Percentiles rank a stretch among this genome's conserved stretches.
These are phyloP conservation scores for Lasioglossum lativentre DNA, from an alignment of 2,888 invertebrate genomes.

Conservation along the genomic window DNA sequence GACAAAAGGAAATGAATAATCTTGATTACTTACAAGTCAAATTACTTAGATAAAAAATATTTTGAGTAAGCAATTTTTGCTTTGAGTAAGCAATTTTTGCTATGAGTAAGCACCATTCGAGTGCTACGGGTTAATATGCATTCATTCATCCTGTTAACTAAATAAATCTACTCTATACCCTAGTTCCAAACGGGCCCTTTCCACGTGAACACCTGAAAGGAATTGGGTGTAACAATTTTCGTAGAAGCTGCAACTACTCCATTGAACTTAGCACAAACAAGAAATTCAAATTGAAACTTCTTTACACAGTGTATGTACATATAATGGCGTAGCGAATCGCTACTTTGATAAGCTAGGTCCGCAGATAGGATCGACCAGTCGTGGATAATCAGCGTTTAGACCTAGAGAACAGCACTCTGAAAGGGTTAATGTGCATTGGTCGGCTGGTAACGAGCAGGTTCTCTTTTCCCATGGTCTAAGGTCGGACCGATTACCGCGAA, in stretches of 20 bases:
- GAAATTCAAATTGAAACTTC: neutral
- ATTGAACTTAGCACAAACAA: neutral
- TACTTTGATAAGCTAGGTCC: neutral
- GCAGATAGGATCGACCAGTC: neutral
- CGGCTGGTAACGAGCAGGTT: neutral
- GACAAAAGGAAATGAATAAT: neutral
- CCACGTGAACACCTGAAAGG: no score
- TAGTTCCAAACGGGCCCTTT: no score
- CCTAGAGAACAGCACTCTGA: neutral
- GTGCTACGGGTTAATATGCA: no score
- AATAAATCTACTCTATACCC: no score
- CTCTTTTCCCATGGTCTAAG: constrained; percentile 12
- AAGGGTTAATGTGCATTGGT: neutral
- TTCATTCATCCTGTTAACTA: no score
- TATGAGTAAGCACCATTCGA: no score
- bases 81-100: no score
- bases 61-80: no score
- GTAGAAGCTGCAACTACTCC: neutral
- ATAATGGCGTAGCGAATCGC: neutral
- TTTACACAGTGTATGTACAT: neutral
- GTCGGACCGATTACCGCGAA: constrained; percentile 47
- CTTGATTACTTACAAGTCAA: no score
- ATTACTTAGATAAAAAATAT: no score
- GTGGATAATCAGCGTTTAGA: neutral
- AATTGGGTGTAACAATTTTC: no score